Evolutionary conservation across 2,113 vertebrate species (phyloP).

Genomic region (Aleadryas rufinucha): DNA sequence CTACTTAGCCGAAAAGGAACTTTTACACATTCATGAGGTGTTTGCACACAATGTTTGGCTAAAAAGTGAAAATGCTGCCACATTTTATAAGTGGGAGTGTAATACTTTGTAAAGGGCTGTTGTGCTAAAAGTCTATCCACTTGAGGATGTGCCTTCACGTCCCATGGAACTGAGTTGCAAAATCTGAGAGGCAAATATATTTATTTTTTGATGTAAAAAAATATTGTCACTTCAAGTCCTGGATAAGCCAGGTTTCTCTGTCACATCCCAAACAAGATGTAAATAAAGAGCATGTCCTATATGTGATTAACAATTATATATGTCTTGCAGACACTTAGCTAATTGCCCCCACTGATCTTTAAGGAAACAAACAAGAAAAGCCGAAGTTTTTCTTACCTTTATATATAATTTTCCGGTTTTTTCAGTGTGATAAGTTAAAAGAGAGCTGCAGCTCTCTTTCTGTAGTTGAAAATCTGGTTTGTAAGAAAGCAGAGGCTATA

Average conservation of each 20-base stretch:
- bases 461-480: neutral
- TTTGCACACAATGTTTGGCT: neutral
- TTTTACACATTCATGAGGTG: neutral
- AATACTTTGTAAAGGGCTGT: neutral
- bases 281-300: neutral
- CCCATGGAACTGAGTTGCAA: neutral
- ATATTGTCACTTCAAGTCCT: neutral
- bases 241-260: neutral
- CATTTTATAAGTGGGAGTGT: constrained; percentile 2
- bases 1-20: neutral
- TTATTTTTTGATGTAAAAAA: neutral
- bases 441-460: neutral
- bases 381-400: neutral
- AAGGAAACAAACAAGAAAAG: neutral
- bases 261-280: neutral
- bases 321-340: neutral
- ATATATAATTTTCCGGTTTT: neutral
- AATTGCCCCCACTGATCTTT: neutral
- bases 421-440: neutral
- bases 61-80: neutral
- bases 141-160: neutral
- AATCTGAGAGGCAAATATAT: neutral
- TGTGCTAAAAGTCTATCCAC: neutral
- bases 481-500: neutral
- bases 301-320: neutral